phyloP scores from a whole-genome alignment of 2,797 vertebrate genomes.

The Diplodus sargus region DNA sequence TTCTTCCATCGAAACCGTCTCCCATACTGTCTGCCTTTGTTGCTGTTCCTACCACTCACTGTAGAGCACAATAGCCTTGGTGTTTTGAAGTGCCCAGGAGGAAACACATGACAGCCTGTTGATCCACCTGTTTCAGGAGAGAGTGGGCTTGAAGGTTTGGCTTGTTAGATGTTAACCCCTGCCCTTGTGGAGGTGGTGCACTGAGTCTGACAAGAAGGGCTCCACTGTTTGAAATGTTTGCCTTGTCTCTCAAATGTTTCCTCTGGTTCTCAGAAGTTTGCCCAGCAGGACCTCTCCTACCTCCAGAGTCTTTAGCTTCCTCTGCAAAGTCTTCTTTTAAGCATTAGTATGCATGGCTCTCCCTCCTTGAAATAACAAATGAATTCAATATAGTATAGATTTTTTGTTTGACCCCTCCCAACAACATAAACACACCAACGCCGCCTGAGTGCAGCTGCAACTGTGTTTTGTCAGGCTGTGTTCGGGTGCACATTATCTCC shows the following conservation, averaged over 20 bases:
- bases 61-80: slow-evolving; percentile 49
- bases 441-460: background rate
- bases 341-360: background rate
- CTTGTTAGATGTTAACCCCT: slow-evolving; percentile 40
- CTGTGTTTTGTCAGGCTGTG: background rate
- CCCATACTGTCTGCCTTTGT: background rate
- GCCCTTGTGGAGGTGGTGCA: slow-evolving; percentile 58
- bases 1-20: background rate
- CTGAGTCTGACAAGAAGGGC: slow-evolving; percentile 39
- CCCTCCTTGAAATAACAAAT: slow-evolving; percentile 17
- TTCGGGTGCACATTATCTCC: background rate
- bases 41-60: slow-evolving; percentile 16
- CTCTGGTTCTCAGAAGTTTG: slow-evolving; percentile 16
- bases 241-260: slow-evolving; percentile 7
- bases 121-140: slow-evolving; percentile 64
- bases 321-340: slow-evolving; percentile 28
- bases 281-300: background rate
- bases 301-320: slow-evolving; percentile 30
- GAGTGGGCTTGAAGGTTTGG: slow-evolving; percentile 49
- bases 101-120: slow-evolving; percentile 58
- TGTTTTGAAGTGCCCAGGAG: slow-evolving; percentile 45
- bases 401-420: background rate
- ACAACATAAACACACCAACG: slow-evolving; percentile 1
- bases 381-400: slow-evolving; percentile 20
- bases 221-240: slow-evolving; percentile 43